These are phyloP conservation scores for Vireo griseus DNA, from an alignment of 2,797 vertebrate genomes.

Conservation along the genomic window DNA sequence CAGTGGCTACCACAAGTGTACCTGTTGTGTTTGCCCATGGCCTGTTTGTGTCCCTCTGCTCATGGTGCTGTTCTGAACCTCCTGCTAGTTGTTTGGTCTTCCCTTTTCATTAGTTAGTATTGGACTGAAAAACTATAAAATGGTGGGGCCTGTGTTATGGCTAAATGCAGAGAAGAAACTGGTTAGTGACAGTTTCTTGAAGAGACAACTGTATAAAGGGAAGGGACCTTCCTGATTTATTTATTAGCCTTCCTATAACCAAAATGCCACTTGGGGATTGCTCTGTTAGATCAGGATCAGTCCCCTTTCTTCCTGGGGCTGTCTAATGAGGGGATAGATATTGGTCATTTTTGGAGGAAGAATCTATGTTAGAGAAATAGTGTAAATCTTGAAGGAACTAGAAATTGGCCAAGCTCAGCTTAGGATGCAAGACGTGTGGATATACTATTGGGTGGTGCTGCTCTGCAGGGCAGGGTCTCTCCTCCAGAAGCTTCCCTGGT, in stretches of 20 bases:
- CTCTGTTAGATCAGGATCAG: background rate
- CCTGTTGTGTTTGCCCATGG: background rate
- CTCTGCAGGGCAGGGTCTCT: background rate
- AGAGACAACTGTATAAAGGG: background rate
- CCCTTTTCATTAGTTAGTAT: background rate
- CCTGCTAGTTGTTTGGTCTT: background rate
- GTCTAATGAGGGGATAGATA: background rate
- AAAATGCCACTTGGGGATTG: background rate
- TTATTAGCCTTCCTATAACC: background rate
- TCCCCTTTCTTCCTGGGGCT: background rate
- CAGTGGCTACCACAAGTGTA: background rate
- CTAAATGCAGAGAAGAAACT: background rate
- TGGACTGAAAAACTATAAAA: background rate
- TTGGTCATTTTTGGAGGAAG: background rate
- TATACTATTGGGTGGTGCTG: fast-evolving
- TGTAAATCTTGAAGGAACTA: background rate
- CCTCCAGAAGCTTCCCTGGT: background rate
- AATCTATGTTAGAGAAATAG: background rate
- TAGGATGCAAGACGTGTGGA: background rate
- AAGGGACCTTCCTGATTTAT: background rate
- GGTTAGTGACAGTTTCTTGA: background rate
- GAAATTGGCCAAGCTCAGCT: background rate
- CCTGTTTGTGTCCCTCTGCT: background rate
- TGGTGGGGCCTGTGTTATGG: background rate
- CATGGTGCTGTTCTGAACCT: background rate